Evolutionary conservation across 2,797 vertebrate genomes (phyloP), one percentile per base, ranked within the genome.

Genomic region (Coregonus sp.): DNA sequence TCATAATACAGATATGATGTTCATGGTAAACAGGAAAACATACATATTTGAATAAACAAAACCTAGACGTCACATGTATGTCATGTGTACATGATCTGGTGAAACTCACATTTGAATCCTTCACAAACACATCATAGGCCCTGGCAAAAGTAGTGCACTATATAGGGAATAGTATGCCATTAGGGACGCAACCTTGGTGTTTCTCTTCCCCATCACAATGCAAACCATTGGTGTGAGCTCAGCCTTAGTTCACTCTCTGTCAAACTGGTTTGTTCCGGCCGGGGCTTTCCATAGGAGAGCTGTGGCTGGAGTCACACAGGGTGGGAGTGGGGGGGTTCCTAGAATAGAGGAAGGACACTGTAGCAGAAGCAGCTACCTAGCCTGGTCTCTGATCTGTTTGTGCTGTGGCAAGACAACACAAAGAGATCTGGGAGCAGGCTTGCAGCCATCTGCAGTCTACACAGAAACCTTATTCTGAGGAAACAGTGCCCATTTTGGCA

Each of bases 261-360:
- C 86, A 82, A 94, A 95, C 94, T 90, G 77, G 94, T 95, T 93
- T 82, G 82, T 86, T 88, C 75, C 77, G 3, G 6, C 0, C 3
- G 2, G 11, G 29, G 29, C 29, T 11, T 35, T 61, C n/a, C 59
- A 25, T 40, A 40, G 40, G 0, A 40, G 7, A 40, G 33, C 4
- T 74, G 47, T 2, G 51, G 0, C 40, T 1, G 7, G 40, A 9
- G 40, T 40, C 25, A 61, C 35, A 20, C 18, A 63, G 15, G 6
- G 35, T 20, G 40, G 4, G 3, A 4, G 33, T 35, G 33, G 1
- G 1, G 56, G 50, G 50, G 59, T 9, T 40, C 7, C 40, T 40
- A 40, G 7, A 37, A 37, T 7, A 40, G 7, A 9, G 40, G 7
- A 40, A 40, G 40, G 40, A 25, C 25, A 40, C 40, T 40, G 2